Conservation (phyloP, 2,888 invertebrate species). For the Helicoverpa assulta region DNA sequence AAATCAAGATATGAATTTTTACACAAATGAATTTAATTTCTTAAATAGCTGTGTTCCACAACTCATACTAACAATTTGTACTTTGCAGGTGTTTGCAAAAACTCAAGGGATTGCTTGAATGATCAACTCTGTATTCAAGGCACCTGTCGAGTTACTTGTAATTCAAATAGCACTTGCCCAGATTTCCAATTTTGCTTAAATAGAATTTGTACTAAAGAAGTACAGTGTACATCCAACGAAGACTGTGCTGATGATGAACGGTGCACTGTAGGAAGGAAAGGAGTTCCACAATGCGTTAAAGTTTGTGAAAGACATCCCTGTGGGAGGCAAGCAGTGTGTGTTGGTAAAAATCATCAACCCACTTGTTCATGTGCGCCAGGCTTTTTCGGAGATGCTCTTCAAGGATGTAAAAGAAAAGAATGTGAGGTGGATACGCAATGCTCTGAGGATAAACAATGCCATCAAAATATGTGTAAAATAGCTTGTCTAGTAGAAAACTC, state of each 20-base stretch:
- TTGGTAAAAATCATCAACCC: constrained; percentile 93
- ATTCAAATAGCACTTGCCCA: constrained; percentile 94
- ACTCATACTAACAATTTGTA: constrained; percentile 22
- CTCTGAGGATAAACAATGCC: constrained; percentile 95
- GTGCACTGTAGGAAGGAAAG: constrained; percentile 92
- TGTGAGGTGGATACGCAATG: constrained; percentile 93
- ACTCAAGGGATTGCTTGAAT: constrained; percentile 95
- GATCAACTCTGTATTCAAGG: constrained; percentile 96
- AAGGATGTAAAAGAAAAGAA: constrained; percentile 95
- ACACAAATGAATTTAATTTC: no score
- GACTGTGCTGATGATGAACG: constrained; percentile 94
- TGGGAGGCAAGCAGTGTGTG: constrained; percentile 95
- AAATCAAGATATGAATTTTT: background rate
- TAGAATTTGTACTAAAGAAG: constrained; percentile 95
- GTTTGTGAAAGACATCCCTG: constrained; percentile 94
- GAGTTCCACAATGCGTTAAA: constrained; percentile 94
- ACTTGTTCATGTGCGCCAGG: constrained; percentile 94
- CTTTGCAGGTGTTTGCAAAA: constrained; percentile 93
- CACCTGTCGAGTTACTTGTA: constrained; percentile 96
- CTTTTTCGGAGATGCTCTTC: constrained; percentile 95
- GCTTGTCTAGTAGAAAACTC: constrained; percentile 95
- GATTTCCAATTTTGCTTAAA: constrained; percentile 96
- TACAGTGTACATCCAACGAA: constrained; percentile 92
- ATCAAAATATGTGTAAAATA: constrained; percentile 95
- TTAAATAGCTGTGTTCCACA: no score